Conservation (phyloP, 30 jellyfish, hydroid and myxozoan species). For the Mastigias papua region DNA sequence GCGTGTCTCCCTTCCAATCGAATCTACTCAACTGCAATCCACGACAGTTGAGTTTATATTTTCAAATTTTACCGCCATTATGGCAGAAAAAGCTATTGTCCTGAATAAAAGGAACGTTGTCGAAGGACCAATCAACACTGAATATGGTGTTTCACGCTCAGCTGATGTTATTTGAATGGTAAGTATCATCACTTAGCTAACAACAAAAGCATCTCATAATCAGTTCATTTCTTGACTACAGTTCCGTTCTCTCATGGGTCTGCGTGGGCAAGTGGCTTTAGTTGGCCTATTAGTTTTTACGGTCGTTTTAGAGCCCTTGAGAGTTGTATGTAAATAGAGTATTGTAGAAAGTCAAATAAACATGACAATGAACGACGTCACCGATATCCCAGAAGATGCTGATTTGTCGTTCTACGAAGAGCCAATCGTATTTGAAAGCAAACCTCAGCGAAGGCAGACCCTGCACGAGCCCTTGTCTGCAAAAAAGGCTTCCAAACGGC, state of each 20-base stretch:
- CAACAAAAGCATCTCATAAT: not conserved
- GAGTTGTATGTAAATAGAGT: conserved; percentile 13
- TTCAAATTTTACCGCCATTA: conserved; percentile 50
- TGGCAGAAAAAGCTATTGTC: not conserved
- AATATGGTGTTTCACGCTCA: conserved; percentile 26
- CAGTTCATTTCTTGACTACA: conserved; percentile 20
- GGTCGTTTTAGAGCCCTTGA: conserved; percentile 11
- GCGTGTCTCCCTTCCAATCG: conserved; percentile 41
- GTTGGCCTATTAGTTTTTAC: not conserved
- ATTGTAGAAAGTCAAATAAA: not conserved
- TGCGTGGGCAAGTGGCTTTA: no score
- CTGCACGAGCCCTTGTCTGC: conserved; percentile 48
- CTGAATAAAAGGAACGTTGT: not conserved
- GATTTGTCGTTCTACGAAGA: conserved; percentile 58
- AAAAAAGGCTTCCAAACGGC: conserved; percentile 52
- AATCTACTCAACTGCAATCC: not conserved
- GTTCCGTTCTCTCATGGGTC: not conserved
- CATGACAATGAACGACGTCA: not conserved
- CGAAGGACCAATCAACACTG: not conserved
- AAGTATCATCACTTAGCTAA: not conserved
- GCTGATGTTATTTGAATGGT: conserved; percentile 37
- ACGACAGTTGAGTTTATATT: not conserved
- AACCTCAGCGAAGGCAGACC: conserved; percentile 6
- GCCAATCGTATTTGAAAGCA: not conserved
- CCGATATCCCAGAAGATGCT: not conserved